Base-by-base conservation (phyloP, 1,140 invertebrate species). In the Panagrolaimus sp. region DNA sequence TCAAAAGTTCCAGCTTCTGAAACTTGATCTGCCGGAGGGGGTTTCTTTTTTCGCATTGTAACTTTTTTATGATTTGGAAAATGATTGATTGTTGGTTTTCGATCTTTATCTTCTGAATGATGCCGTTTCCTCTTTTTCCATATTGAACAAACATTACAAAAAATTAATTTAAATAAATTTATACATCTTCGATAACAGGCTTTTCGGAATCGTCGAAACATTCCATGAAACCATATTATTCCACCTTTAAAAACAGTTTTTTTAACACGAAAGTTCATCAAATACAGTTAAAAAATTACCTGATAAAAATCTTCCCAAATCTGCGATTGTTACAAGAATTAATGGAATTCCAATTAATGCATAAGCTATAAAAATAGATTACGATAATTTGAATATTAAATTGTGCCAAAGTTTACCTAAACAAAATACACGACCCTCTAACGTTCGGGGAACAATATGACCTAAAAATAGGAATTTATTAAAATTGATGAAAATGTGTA, bases 321-420 rank as follows among this genome's bases (percentile, higher is more conserved):
- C 86, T 12, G 86, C 85, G 45, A 87, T 82, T 64, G 84, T 87
- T n/a, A 87, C 77, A 47, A 87, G 75, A 83, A 87, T 85, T 1
- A 86, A 72, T 6, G 84, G 85, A 52, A 86, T 86, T 9, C 85
- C 85, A n/a, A 86, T 71, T 8, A 86, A 78, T 15, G 85, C 83
- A 72, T 86, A 87, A 9, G 83, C 83, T 14, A 38, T 38, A 38
- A 38, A 38, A 38, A 4, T 38, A n/a, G n/a, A n/a, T n/a, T n/a
- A n/a, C n/a, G n/a, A n/a, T n/a, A n/a, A n/a, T n/a, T n/a, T n/a
- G n/a, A n/a, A n/a, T n/a, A n/a, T n/a, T n/a, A n/a, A n/a, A n/a
- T n/a, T n/a, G n/a, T n/a, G n/a, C n/a, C n/a, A 38, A 38, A 4
- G 32, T 38, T 38, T 38, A 38, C 7, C 32, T 38, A 86, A 85